Evolutionary conservation across 2,888 invertebrate genomes (phyloP), one percentile per base, ranked within the genome.

Genomic region (Resseliella maxima): DNA sequence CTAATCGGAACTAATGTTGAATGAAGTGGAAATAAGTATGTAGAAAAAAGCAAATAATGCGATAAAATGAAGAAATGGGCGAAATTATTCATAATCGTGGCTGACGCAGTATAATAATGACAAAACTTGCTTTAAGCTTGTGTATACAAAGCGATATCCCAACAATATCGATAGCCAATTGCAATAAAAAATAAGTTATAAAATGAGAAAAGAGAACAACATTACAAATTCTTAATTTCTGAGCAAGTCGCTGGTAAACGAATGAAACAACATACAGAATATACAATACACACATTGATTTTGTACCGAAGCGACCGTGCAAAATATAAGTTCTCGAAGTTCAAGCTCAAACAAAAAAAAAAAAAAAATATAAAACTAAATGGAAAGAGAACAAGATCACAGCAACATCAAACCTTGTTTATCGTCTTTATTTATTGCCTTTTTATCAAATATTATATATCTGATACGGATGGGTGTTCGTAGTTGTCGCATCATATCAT

Each of bases 371-470:
- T 15, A 15, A 12, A 2, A 72, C 24, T 24, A 2, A 24, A 12
- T n/a, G 0, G 15, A 72, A 35, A 10, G 24, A 59, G 31, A 18
- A 15, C 72, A 72, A n/a, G 12, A 31, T 72, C 72, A 18, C 41
- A 59, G 59, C 24, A n/a, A 59, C 12, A 24, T 12, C 72, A 72
- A 72, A 72, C 72, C 72, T 31, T 72, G 72, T 72, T 72, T 72
- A 72, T 72, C 72, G 72, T 72, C 31, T 72, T 72, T 72, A 72
- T 72, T 72, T 72, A 72, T 72, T 72, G 31, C 72, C n/a, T 72
- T 35, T 50, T 72, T 72, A 72, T 72, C 31, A 72, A 72, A 72
- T 72, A 59, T 24, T 12, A 59, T 59, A 27, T 59, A 72, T 72
- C 72, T 72, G 72, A 72, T 72, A 31, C 15, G 72, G 35, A 31